Evolutionary conservation across 2,888 invertebrate genomes (phyloP).

Genomic region (Resseliella maxima): DNA sequence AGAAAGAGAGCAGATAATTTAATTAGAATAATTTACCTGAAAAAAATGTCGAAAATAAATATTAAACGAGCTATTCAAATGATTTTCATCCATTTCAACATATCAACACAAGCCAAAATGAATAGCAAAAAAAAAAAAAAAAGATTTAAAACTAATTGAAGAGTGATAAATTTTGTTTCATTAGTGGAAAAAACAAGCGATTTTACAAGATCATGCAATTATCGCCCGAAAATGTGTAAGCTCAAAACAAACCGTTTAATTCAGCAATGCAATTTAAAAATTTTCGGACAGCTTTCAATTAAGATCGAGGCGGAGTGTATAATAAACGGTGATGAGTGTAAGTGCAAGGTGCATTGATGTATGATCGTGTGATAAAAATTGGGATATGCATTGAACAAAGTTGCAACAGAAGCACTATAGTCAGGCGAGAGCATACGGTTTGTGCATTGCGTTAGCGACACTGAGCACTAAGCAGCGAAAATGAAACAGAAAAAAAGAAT

Average conservation of each 20-base stretch:
- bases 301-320: not conserved
- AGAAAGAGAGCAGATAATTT: too few species aligned
- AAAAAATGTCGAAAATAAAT: too few species aligned
- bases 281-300: slow-evolving; percentile 19
- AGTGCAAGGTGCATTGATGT: slow-evolving; percentile 35
- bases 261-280: not conserved
- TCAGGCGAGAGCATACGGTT: not conserved
- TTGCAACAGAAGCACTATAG: slow-evolving; percentile 5
- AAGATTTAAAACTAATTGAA: too few species aligned
- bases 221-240: not conserved
- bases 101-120: too few species aligned
- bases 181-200: too few species aligned
- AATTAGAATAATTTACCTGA: too few species aligned
- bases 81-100: too few species aligned
- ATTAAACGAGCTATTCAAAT: too few species aligned
- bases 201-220: not conserved
- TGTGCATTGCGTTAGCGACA: slow-evolving; percentile 54
- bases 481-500: too few species aligned
- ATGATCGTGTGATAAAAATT: slow-evolving; percentile 53
- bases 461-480: not conserved
- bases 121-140: too few species aligned
- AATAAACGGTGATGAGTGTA: slow-evolving; percentile 12
- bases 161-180: too few species aligned
- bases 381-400: slow-evolving; percentile 12
- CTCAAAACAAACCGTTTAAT: not conserved